Evolutionary conservation across 37 sponge, comb jelly and placozoan species (phyloP).

Genomic region (Diacarnus erythraeanus): DNA sequence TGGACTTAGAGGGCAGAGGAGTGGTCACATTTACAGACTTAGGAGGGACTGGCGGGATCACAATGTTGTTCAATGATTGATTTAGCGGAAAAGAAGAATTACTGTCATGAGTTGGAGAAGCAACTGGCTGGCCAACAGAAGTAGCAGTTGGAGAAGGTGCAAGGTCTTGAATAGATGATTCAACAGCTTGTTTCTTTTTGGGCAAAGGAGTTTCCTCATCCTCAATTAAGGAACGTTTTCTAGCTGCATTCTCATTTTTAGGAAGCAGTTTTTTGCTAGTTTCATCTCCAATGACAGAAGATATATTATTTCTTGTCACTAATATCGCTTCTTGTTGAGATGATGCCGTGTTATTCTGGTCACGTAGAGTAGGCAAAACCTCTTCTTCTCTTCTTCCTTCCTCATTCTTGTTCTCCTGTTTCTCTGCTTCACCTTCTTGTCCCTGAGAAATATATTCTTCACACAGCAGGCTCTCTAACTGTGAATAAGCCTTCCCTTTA

Average conservation of each 20-base stretch:
- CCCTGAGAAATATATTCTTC: neutral
- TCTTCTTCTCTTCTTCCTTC: neutral
- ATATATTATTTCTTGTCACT: neutral
- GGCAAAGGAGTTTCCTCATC: neutral
- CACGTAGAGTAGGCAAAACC: no score
- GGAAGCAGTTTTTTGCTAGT: neutral
- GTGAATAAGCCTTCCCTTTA: neutral
- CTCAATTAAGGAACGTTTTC: neutral
- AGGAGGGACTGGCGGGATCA: neutral
- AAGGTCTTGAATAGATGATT: neutral
- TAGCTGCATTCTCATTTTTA: neutral
- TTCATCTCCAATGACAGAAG: neutral
- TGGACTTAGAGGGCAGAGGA: neutral
- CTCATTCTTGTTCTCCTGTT: neutral
- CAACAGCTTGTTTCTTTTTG: neutral
- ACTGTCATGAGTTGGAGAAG: neutral
- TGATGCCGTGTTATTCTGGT: no score
- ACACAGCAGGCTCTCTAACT: slow-evolving; percentile 6
- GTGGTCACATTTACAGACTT: neutral
- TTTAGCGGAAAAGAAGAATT: no score
- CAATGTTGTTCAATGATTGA: no score
- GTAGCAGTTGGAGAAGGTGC: neutral
- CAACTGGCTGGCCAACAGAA: neutral
- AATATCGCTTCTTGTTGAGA: no score
- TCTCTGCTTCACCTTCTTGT: neutral